phyloP scores from a whole-genome alignment of 2,888 invertebrate genomes.

The Branchellion lobata region DNA sequence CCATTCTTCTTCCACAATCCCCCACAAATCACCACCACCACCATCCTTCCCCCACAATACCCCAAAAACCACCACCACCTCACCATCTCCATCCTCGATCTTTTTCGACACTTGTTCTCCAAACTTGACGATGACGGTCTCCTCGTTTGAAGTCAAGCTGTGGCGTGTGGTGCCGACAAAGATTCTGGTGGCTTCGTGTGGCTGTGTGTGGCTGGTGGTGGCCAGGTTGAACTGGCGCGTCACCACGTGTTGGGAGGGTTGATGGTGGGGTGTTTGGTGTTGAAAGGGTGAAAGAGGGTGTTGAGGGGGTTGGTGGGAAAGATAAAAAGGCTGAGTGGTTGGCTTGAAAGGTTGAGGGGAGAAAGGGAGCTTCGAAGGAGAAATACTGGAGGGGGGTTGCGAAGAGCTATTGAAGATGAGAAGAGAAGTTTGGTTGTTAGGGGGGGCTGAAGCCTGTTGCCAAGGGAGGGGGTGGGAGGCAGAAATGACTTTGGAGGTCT shows the following conservation, averaged over 20 bases:
- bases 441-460: neutral
- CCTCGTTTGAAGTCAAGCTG: neutral
- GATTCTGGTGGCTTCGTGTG: slow-evolving; percentile 30
- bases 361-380: too few species aligned
- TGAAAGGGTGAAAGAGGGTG: neutral
- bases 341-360: neutral
- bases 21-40: too few species aligned
- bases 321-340: neutral
- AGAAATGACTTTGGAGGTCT: neutral
- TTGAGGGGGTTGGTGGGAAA: neutral
- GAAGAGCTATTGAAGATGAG: neutral
- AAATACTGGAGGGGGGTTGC: neutral
- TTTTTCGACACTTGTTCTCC: slow-evolving; percentile 19
- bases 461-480: neutral
- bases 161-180: slow-evolving; percentile 28
- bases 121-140: neutral
- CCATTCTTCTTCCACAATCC: too few species aligned
- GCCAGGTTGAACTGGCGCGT: neutral
- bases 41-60: too few species aligned
- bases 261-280: neutral
- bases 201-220: neutral
- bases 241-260: neutral
- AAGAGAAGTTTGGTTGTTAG: neutral
- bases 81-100: neutral
- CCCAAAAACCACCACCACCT: too few species aligned